phyloP scores from a whole-genome alignment of 53 echinoderm and acorn worm genomes.

The Arbacia lixula region DNA sequence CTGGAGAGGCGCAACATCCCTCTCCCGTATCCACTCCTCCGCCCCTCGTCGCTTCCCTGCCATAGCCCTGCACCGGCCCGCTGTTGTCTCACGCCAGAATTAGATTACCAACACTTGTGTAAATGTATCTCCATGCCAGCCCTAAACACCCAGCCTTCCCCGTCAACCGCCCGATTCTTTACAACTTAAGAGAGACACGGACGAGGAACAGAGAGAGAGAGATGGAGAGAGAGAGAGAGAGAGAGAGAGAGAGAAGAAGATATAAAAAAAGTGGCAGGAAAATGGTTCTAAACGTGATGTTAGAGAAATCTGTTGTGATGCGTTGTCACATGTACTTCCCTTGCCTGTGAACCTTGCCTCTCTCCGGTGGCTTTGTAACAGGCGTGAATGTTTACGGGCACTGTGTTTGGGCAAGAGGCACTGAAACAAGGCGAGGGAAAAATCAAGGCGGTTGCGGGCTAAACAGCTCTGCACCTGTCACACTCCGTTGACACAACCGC shows the following conservation, averaged over 20 bases:
- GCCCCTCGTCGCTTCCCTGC: constrained; percentile 19
- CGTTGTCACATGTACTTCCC: too few relatives aligned
- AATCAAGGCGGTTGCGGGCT: background rate
- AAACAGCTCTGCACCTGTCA: constrained; percentile 45
- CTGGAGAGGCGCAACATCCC: constrained; percentile 32
- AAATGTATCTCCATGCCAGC: constrained; percentile 51
- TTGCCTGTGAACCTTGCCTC: constrained; percentile 20
- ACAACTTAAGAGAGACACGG: too few relatives aligned
- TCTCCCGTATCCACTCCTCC: constrained; percentile 30
- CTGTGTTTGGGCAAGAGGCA: constrained; percentile 28
- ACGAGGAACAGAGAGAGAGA: too few relatives aligned
- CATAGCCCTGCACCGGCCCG: constrained; percentile 3
- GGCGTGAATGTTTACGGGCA: constrained; percentile 31
- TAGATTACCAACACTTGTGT: constrained; percentile 59
- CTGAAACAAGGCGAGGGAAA: constrained; percentile 45
- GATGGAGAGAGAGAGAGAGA: too few relatives aligned
- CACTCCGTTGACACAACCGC: constrained; percentile 51
- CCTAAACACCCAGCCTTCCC: constrained; percentile 27
- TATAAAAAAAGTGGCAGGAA: too few relatives aligned
- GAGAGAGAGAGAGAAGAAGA: too few relatives aligned
- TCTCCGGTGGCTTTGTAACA: background rate
- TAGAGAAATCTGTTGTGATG: too few relatives aligned
- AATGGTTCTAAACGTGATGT: too few relatives aligned
- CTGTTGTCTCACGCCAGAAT: constrained; percentile 19
- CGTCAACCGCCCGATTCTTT: too few relatives aligned